These are phyloP conservation scores for Agrochola macilenta DNA, from an alignment of 2,888 invertebrate genomes.

Conservation along the genomic window DNA sequence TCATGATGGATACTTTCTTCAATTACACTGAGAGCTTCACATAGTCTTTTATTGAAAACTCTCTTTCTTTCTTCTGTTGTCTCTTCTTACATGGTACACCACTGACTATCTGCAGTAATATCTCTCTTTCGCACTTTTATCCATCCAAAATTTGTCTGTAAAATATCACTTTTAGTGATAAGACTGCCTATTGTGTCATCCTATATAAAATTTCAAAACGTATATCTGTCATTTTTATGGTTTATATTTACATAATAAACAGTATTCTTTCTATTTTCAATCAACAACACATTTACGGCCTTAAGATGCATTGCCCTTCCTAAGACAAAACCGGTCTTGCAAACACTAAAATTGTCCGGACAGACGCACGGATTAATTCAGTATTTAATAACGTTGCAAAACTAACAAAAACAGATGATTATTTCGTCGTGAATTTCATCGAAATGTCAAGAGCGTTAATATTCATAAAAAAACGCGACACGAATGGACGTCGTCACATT, in stretches of 20 bases:
- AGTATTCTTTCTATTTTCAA: background rate
- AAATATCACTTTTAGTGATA: too few relatives aligned
- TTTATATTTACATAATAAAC: too few relatives aligned
- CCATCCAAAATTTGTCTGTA: too few relatives aligned
- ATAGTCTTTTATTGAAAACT: background rate
- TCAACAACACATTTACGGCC: background rate
- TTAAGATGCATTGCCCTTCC: constrained; percentile 33
- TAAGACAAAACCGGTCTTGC: constrained; percentile 23
- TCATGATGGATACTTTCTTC: background rate
- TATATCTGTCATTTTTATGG: too few relatives aligned
- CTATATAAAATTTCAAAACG: too few relatives aligned
- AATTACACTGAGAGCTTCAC: background rate
- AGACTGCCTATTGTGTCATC: too few relatives aligned
- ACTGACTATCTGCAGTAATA: too few relatives aligned
- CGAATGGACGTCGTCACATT: constrained; percentile 59
- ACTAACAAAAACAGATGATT: constrained; percentile 50
- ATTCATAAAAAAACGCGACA: constrained; percentile 60
- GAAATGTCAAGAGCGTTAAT: constrained; percentile 66
- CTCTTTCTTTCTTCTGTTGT: too few relatives aligned
- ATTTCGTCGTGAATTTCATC: constrained; percentile 60
- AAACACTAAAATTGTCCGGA: background rate
- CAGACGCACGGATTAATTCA: constrained; percentile 15
- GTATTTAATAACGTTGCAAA: constrained; percentile 38
- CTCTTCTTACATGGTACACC: too few relatives aligned
- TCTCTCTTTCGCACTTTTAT: too few relatives aligned